These are phyloP conservation scores for Coenobita brevimanus DNA, from an alignment of 1,140 invertebrate genomes.

Conservation along the genomic window DNA sequence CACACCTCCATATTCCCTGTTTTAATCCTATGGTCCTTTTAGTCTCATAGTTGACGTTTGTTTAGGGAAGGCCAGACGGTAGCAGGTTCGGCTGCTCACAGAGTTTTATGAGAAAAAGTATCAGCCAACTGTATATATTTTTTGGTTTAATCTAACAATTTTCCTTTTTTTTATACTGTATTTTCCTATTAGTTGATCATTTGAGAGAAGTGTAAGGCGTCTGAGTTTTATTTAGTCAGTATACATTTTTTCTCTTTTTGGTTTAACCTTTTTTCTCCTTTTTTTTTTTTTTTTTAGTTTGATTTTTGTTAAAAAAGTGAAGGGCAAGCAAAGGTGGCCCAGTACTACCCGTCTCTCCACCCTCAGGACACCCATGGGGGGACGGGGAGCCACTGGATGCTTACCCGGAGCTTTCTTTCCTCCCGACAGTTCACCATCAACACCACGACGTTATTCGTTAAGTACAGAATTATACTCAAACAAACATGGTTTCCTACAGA, in stretches of 20 bases:
- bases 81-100: constrained; percentile 63
- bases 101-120: constrained; percentile 52
- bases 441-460: constrained; percentile 17
- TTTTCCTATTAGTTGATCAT: too few relatives aligned
- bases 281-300: too few relatives aligned
- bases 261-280: too few relatives aligned
- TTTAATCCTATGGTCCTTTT: too few relatives aligned
- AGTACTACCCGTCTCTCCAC: too few relatives aligned
- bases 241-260: too few relatives aligned
- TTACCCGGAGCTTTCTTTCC: background rate
- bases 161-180: background rate
- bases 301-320: too few relatives aligned
- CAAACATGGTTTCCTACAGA: constrained; percentile 1
- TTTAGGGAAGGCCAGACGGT: constrained; percentile 62
- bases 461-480: background rate
- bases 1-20: too few relatives aligned
- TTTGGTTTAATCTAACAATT: constrained; percentile 12
- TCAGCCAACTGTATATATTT: constrained; percentile 40
- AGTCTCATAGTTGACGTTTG: constrained; percentile 48
- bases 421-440: constrained; percentile 30
- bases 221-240: too few relatives aligned
- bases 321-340: too few relatives aligned
- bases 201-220: too few relatives aligned
- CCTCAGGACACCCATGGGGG: too few relatives aligned
- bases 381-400: background rate